Evolutionary conservation across 2,797 vertebrate species (phyloP), one percentile per base, ranked within the genome.

Genomic region (Acanthurus leucopareius): DNA sequence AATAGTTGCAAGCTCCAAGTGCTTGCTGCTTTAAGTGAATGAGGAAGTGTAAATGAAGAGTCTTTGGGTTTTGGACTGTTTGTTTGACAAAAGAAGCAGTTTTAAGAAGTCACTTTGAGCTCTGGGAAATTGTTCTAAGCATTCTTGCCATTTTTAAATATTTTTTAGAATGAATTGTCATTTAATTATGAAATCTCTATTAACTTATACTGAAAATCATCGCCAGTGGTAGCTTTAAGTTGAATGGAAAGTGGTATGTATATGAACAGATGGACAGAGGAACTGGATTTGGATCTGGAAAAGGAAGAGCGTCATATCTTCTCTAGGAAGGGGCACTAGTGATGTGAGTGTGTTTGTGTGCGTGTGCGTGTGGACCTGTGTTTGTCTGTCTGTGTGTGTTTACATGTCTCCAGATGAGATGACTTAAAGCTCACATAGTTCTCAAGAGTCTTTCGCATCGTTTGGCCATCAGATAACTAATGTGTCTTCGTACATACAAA

Each of bases 381-480:
- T 47, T 42, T 71, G 28, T 35, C 62, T 57, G 62, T 44, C 54
- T 58, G 69, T 44, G 62, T 47, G 58, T 57, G 32, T 61, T 0
- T 51, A 19, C 6, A 20, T 52, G 48, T 75, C 44, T 59, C 25
- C 17, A 49, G 44, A 3, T 9, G 16, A 32, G 44, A 52, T n/a
- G 16, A 68, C 35, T 53, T 61, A 44, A 67, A 52, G 81, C 87
- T 86, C 72, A 68, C 70, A 80, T 56, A 44, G 47, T 38, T 61
- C 75, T 75, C 80, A 17, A 44, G 67, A 11, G 78, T 59, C 60
- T 70, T 56, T 52, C 47, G 19, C 56, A 57, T 45, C 69, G 59
- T 28, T 53, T 10, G 20, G 32, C 72, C 72, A 63, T 74, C 61
- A 75, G n/a, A 81, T 58, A 48, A 22, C 73, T 56, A 51, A 75